Evolutionary conservation across 2,888 invertebrate species (phyloP).

Genomic region (Leucophenga maculata): DNA sequence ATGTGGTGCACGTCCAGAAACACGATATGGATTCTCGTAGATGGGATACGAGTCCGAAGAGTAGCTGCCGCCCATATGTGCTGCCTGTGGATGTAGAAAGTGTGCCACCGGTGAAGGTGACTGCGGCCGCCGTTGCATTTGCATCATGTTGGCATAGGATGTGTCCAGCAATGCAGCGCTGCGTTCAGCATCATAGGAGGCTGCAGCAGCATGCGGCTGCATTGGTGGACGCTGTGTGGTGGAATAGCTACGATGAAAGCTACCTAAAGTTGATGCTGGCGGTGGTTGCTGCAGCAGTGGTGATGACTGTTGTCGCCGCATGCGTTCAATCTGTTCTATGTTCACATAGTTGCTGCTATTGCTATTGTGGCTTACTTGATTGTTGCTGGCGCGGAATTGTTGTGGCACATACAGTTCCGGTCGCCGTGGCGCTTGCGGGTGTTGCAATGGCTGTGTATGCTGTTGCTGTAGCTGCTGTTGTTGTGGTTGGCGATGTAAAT

Average conservation of each 20-base stretch:
- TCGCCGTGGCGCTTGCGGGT: conserved; percentile 30
- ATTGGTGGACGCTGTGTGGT: conserved; percentile 65
- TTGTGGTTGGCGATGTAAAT: conserved; percentile 8
- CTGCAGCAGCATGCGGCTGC: conserved; percentile 51
- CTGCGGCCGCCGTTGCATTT: conserved; percentile 51
- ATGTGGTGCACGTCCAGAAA: conserved; percentile 57
- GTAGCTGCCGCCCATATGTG: conserved; percentile 54
- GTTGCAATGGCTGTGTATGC: conserved; percentile 10
- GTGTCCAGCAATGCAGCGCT: conserved; percentile 45
- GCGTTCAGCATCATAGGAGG: conserved; percentile 63
- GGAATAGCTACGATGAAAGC: conserved; percentile 71
- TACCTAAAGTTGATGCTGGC: conserved; percentile 53
- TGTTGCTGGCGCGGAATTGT: conserved; percentile 55
- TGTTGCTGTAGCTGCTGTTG: conserved; percentile 31
- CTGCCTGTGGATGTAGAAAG: conserved; percentile 44
- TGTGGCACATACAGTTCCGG: conserved; percentile 18
- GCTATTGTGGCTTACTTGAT: conserved; percentile 44
- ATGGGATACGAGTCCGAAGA: conserved; percentile 74
- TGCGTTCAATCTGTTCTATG: conserved; percentile 75
- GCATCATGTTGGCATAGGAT: conserved; percentile 62
- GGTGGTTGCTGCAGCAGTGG: conserved; percentile 59
- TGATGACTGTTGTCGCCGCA: conserved; percentile 71
- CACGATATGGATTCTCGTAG: conserved; percentile 73
- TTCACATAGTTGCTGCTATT: conserved; percentile 74
- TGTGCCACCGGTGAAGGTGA: conserved; percentile 42